phyloP scores from a whole-genome alignment of 2,113 vertebrate genomes.

The Calidris pugnax region DNA sequence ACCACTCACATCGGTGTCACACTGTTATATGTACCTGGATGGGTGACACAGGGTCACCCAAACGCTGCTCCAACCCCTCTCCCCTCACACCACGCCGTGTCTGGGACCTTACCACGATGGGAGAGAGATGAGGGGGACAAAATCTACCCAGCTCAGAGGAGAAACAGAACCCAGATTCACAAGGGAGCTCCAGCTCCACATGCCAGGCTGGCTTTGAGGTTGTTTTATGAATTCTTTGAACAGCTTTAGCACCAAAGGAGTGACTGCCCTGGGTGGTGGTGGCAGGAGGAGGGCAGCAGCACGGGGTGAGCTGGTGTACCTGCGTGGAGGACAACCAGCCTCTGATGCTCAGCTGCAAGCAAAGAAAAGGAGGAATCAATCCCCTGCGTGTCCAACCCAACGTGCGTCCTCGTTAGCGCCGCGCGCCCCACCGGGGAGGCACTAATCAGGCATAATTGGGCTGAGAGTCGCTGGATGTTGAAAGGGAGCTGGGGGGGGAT shows the following conservation, averaged over 20 bases:
- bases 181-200: neutral
- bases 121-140: rapidly evolving
- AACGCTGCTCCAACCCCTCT: neutral
- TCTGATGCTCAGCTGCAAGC: neutral
- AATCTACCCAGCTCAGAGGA: neutral
- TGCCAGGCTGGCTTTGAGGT: neutral
- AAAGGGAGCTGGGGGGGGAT: neutral
- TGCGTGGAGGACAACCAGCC: neutral
- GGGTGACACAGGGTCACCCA: neutral
- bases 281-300: neutral
- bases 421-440: neutral
- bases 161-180: neutral
- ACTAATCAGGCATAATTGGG: neutral
- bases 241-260: neutral
- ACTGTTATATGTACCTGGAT: rapidly evolving
- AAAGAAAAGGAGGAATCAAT: neutral
- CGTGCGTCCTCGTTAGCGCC: neutral
- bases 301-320: rapidly evolving
- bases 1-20: neutral
- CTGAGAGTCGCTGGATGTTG: neutral
- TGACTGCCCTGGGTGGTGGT: neutral
- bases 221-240: neutral
- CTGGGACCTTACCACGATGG: neutral
- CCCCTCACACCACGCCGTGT: rapidly evolving
- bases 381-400: neutral